Conservation (phyloP, 2,797 vertebrate species). For the Hoplostethus atlanticus region DNA sequence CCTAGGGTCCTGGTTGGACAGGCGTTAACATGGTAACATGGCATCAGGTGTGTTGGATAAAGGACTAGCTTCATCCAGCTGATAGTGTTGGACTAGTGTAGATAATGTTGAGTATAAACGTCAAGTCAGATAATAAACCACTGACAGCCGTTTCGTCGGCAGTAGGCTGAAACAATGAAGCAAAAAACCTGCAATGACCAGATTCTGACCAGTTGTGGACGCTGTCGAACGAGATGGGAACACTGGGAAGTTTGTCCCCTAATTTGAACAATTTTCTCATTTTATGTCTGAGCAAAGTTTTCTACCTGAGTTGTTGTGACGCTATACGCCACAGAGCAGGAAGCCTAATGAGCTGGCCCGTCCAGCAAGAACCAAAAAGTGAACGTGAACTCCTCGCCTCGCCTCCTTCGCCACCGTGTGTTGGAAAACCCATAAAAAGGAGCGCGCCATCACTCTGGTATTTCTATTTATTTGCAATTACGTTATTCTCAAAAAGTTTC, state of each 20-base stretch:
- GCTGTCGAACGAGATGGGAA: constrained; percentile 8
- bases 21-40: too few species aligned
- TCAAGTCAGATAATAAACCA: constrained; percentile 2
- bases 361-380: constrained; percentile 34
- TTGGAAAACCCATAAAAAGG: constrained; percentile 7
- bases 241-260: constrained; percentile 10
- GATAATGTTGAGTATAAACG: background rate
- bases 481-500: constrained; percentile 12
- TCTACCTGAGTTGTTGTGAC: constrained; percentile 47
- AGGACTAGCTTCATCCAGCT: too few species aligned
- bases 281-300: constrained; percentile 36
- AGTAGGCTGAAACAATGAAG: background rate
- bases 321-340: constrained; percentile 31
- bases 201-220: constrained; percentile 17
- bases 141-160: background rate
- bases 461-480: constrained; percentile 29
- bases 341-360: constrained; percentile 51
- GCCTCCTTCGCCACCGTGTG: constrained; percentile 56
- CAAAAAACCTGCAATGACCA: background rate
- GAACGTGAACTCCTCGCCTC: constrained; percentile 55
- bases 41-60: too few species aligned
- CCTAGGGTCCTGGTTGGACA: too few species aligned
- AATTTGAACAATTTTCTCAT: constrained; percentile 13
- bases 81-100: background rate
- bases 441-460: background rate